phyloP scores from a whole-genome alignment of 2,888 invertebrate species.

The Patella depressa region DNA sequence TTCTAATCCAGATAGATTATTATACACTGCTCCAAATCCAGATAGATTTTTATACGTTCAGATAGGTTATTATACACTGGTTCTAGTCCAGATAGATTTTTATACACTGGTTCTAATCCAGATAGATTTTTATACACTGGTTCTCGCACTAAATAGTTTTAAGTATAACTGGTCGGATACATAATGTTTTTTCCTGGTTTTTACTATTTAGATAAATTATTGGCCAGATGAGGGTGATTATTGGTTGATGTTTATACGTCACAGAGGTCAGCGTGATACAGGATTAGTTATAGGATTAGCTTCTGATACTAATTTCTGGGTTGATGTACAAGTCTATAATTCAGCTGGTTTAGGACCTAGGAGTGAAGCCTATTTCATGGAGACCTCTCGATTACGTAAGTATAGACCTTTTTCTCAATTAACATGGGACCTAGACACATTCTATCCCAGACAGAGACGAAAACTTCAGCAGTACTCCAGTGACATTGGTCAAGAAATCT shows the following conservation, averaged over 20 bases:
- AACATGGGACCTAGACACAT: neutral
- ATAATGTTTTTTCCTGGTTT: too few relatives aligned
- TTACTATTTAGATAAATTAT: conserved; percentile 39
- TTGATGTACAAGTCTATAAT: conserved; percentile 95
- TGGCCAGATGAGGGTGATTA: conserved; percentile 29
- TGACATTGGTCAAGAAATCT: neutral
- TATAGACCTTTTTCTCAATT: neutral
- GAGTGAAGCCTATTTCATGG: conserved; percentile 84
- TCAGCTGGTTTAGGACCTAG: conserved; percentile 95
- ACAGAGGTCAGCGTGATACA: conserved; percentile 84
- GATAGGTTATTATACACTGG: too few relatives aligned
- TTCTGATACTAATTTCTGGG: conserved; percentile 92
- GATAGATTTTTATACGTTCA: too few relatives aligned
- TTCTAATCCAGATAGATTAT: too few relatives aligned
- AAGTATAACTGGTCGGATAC: too few relatives aligned
- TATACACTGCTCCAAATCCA: too few relatives aligned
- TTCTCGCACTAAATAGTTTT: too few relatives aligned
- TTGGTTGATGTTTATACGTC: conserved; percentile 2
- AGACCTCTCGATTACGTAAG: conserved; percentile 66
- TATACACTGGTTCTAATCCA: too few relatives aligned
- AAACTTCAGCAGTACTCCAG: neutral
- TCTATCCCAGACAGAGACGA: neutral
- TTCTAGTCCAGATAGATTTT: too few relatives aligned
- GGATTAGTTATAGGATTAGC: conserved; percentile 92
- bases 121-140: too few relatives aligned